Base-by-base conservation (phyloP, 1,140 invertebrate genomes). In the Trichonephila clavata region DNA sequence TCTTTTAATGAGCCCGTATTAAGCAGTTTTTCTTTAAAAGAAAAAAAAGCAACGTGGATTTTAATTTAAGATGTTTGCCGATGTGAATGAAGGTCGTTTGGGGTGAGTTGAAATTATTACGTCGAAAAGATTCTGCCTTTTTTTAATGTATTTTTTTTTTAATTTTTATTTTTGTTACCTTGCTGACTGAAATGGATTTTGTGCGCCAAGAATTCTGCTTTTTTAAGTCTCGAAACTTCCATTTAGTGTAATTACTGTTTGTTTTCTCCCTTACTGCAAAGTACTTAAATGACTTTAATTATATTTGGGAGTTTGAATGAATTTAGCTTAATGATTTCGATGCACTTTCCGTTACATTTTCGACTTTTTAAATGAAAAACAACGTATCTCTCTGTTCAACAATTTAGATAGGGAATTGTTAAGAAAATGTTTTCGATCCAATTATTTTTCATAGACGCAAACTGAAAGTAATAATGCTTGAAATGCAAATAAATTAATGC, bases 1-100 rank as follows among this genome's bases (percentile, higher is more conserved):
- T 77, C 71, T 14, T 39, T 77, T 77, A 77, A 77, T 77, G 71
- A 77, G 71, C 24, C 3, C 24, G 16, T 77, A 77, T 77, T 77
- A 77, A 77, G 71, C 81, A 57, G 39, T 84, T 84, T 84, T 84
- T 77, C 71, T 39, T 39, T 4, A 27, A 68, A 10, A 7, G 14
- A 65, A 88, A 68, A 65, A 88, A 71, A 71, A 8, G 20, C 24
- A 61, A 16, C 39, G 50, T 88, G 61, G 43, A 57, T 88, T 88
- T 88, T 88, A 88, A 50, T 71, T 88, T 68, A 88, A 71, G 24
- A 68, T 71, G 61, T 27, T 43, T 68, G 43, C 50, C 32, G 10
- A 71, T 14, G 59, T 43, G 50, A 83, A 27, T 88, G 10, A 6
- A 10, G 61, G 21, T 50, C 14, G 59, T 61, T 39, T 86, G 1